Conservation (phyloP, 2,113 vertebrate genomes). For the Aegotheles bennettii region DNA sequence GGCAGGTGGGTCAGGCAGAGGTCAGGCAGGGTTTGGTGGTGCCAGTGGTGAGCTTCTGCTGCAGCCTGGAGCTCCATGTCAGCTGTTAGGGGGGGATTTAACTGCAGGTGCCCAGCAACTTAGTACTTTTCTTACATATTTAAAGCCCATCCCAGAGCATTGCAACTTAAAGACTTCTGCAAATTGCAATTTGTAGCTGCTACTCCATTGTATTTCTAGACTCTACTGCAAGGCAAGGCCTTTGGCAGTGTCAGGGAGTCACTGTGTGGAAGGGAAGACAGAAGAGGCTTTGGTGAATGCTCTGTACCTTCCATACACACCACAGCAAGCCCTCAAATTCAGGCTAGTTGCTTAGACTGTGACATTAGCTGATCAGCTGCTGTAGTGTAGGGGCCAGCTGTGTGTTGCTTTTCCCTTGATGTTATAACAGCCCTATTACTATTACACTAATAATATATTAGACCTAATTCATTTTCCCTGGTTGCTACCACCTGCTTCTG, state of each 20-base stretch:
- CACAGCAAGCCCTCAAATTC: not conserved
- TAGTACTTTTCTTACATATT: not conserved
- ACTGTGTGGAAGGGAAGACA: not conserved
- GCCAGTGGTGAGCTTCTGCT: not conserved
- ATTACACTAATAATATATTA: not conserved
- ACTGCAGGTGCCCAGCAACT: not conserved
- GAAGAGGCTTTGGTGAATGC: not conserved
- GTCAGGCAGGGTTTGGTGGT: not conserved
- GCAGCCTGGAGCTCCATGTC: not conserved
- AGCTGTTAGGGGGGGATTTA: not conserved
- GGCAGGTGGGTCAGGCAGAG: not conserved
- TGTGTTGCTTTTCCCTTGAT: not conserved
- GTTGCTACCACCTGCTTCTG: conserved; percentile 1
- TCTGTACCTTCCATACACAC: not conserved
- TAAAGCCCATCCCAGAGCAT: not conserved
- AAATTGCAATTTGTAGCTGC: not conserved
- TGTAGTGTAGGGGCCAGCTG: not conserved
- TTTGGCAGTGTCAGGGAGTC: not conserved
- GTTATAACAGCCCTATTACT: not conserved
- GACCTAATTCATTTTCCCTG: conserved; percentile 33
- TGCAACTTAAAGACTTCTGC: not conserved
- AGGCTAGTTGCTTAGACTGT: not conserved
- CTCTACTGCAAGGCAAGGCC: not conserved
- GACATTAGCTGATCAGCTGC: not conserved
- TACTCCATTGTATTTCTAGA: not conserved